Evolutionary conservation across 2,888 invertebrate genomes (phyloP), one percentile per base, ranked within the genome.

Genomic region (Dynastes hyllus): DNA sequence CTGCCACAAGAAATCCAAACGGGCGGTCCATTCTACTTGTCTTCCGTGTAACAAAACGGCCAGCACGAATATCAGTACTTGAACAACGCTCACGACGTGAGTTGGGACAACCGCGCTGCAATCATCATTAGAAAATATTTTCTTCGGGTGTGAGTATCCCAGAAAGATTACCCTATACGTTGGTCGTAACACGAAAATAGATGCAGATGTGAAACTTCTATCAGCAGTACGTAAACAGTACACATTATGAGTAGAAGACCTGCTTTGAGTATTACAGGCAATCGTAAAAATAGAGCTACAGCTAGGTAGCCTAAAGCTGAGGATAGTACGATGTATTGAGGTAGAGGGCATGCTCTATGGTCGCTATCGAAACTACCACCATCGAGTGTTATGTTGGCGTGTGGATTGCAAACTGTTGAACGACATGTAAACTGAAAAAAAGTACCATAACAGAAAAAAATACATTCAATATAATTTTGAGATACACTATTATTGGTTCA

Each of bases 1-100:
- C 88, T 95, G 95, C 95, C 95, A 95, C 37, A 95, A 90, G 88
- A 95, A 95, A 90, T 95, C 95, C 66, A 95, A 90, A 40, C 97
- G 91, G 27, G 96, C 95, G 69, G 97, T 97, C 96, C 97, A 97
- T 89, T 98, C 97, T 85, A 97, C 93, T 93, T 96, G 90, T 83
- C 93, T 93, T 0, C 94, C 97, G 88, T 97, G 97, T 75, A 97
- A 91, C 78, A 96, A 90, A 82, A 97, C 94, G 3, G 96, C 96
- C 84, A 97, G 88, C 81, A 96, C 94, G 85, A 97, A 94, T 86
- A 96, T 94, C 70, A 95, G 88, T 73, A 97, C 93, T 90, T 96
- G 95, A 79, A 97, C 94, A 81, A 95, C 92, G 84, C 94, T 93
- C 81, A 94, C 91, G 84, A 95, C 93, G 86, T 96, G 94, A 0